Evolutionary conservation across 2,888 invertebrate genomes (phyloP).

Genomic region (Luffia ferchaultella): DNA sequence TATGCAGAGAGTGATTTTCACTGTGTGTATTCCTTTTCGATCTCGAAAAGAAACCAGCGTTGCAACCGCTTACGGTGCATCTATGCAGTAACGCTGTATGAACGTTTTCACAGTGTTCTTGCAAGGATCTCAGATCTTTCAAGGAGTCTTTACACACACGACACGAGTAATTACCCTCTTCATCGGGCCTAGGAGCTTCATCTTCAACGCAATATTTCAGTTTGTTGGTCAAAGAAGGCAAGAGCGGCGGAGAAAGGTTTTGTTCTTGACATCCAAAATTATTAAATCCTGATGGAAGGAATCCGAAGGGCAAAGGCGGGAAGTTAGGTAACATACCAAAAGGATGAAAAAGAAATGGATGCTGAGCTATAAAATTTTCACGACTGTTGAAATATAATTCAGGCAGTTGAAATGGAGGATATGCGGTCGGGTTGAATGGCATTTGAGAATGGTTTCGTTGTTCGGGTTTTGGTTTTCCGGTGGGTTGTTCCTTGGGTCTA

Average conservation of each 20-base stretch:
- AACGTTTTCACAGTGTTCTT: conserved; percentile 76
- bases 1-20: conserved; percentile 69
- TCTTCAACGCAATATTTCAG: conserved; percentile 72
- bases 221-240: conserved; percentile 29
- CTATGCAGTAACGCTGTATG: conserved; percentile 75
- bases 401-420: conserved; percentile 35
- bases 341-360: conserved; percentile 54
- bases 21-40: conserved; percentile 81
- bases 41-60: conserved; percentile 79
- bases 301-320: conserved; percentile 49
- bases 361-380: conserved; percentile 44
- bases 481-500: conserved; percentile 33
- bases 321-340: conserved; percentile 59
- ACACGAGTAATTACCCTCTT: conserved; percentile 74
- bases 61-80: conserved; percentile 80
- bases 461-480: conserved; percentile 34
- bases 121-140: conserved; percentile 68
- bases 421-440: conserved; percentile 39
- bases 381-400: conserved; percentile 46
- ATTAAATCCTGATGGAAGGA: conserved; percentile 49
- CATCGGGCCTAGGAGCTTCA: conserved; percentile 71
- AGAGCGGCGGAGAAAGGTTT: conserved; percentile 38
- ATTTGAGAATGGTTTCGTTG: conserved; percentile 29
- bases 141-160: conserved; percentile 73
- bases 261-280: conserved; percentile 44